Base-by-base conservation (phyloP, 35 echinoderm and acorn worm species). In the Ptychodera flava region DNA sequence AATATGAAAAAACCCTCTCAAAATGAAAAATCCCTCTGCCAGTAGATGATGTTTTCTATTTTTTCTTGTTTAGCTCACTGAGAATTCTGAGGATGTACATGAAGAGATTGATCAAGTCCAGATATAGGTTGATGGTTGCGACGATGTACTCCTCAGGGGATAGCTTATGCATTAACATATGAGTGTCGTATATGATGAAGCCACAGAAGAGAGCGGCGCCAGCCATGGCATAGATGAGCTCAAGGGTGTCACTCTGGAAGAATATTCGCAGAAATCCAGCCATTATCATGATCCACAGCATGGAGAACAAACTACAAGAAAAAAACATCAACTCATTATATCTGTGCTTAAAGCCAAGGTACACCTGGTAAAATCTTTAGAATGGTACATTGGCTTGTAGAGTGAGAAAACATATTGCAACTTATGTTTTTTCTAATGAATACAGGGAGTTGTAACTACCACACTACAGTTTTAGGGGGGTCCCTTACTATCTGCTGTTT, bases 111-210 rank as follows among this genome's bases (percentile, higher is more conserved):
- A 99, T 90, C 31, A 99, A 88, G 75, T 99, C 96, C 53, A 99
- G 38, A 79, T 99, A 99, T 0, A 99, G 88, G 38, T 94, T 99
- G 90, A 99, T 99, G 33, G 92, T 88, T 76, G 96, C 96, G 33
- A 92, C 37, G 64, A 99, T 94, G 86, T 99, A 99, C 75, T 99
- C 96, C 52, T 99, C 96, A 16, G 96, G 92, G 0, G 96, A 99
- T 1, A 99, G 36, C 80, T 99, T 99, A 77, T 99, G 96, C 96
- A 99, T 99, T 35, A 99, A 79, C 77, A 99, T 85, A 78, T 93
- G 90, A 45, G 91, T 90, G 85, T 99, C 96, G 79, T 90, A 99
- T 64, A 99, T 89, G 78, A 99, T 90, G 86, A 99, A 99, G 16
- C 87, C 85, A 32, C 93, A 92, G 88, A 99, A 99, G 53, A 99